A percentile compares a stretch with the other conserved stretches of the same genome.
phyloP scores from a whole-genome alignment of 2,113 vertebrate genomes.

The Sterna hirundo region DNA sequence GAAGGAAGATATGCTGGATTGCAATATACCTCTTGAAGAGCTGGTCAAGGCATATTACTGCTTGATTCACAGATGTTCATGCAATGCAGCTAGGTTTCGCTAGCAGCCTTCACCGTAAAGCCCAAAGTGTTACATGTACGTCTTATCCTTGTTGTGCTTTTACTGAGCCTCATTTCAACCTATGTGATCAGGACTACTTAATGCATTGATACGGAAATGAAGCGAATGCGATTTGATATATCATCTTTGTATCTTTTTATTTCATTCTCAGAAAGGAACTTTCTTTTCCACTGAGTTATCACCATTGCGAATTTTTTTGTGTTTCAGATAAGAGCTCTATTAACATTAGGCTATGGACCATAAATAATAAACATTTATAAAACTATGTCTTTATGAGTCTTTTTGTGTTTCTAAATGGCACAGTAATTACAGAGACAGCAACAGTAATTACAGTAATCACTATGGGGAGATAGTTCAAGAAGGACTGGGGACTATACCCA shows the following conservation, averaged over 20 bases:
- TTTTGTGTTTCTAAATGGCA: background rate
- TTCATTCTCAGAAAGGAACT: background rate
- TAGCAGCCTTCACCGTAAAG: background rate
- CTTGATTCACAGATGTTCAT: background rate
- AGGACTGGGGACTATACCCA: background rate
- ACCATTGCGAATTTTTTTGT: background rate
- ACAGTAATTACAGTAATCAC: too few species aligned
- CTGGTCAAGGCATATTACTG: background rate
- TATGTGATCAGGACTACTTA: background rate
- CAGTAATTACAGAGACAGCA: background rate
- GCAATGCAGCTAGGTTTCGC: background rate
- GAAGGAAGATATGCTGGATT: background rate
- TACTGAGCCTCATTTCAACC: background rate
- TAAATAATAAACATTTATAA: background rate
- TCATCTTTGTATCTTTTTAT: background rate
- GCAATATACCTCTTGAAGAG: background rate
- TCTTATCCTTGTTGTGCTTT: background rate
- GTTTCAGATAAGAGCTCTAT: background rate
- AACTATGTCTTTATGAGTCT: background rate
- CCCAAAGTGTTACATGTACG: background rate
- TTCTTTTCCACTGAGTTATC: background rate
- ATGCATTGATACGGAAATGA: background rate
- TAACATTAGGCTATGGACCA: background rate
- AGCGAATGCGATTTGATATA: background rate
- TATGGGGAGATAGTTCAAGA: background rate